Evolutionary conservation across 2,113 vertebrate genomes (phyloP), one percentile per base, ranked within the genome.

Genomic region (Psittacara wagleri): DNA sequence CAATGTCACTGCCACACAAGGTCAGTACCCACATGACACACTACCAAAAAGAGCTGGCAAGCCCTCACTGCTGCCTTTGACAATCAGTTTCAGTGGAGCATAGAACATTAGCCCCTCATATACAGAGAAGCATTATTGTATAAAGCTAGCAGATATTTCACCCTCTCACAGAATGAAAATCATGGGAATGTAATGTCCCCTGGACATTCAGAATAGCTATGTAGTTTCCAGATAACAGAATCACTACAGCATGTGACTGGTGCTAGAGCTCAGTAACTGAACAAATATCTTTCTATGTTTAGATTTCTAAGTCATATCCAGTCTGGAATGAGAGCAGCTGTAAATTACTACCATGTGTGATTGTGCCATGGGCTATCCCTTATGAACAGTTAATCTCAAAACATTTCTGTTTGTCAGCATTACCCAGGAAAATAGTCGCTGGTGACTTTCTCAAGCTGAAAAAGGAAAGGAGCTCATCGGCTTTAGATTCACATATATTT

Each of bases 241-340:
- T 59, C 75, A 29, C 41, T 77, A 49, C n/a, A 59, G 59, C 70
- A 85, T 2, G 1, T 90, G 90, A 88, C 67, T 6, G 4, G 31
- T 69, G 54, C 49, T 66, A 80, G 67, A 90, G 87, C 62, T 70
- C 29, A 70, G 54, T 63, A 80, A 85, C 23, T 80, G 67, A 74
- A 83, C 44, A 90, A 85, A 54, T 70, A 85, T 77, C 81, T 72
- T 84, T 88, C 54, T 94, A 27, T 74, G 91, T 93, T 91, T 66
- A 83, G 59, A 16, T 83, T 90, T 86, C 28, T 46, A 43, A 91
- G 62, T 33, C 63, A 90, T 59, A 94, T 77, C n/a, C 49, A 80
- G 54, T 43, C 67, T 85, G 63, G 57, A 97, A 93, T 74, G 84
- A 83, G 54, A 93, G 37, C 41, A 93, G 63, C 37, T 90, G 25